Evolutionary conservation across 1,140 invertebrate species (phyloP), one percentile per base, ranked within the genome.

Genomic region (Aphaenogaster rudis): DNA sequence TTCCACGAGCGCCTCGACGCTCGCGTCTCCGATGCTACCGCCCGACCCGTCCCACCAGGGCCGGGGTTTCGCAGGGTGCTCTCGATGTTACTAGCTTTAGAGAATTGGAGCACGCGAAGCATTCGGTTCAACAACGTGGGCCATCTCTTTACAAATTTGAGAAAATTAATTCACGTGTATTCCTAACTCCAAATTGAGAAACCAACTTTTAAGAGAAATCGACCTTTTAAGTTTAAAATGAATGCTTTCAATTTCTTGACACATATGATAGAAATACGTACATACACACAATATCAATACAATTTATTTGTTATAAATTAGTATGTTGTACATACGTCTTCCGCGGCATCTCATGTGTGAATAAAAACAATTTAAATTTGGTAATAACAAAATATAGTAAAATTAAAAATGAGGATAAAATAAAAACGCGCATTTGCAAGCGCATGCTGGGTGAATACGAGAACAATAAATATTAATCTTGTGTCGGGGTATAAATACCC

Each of bases 1-100:
- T 80, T 59, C 33, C 33, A 64, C 48, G 33, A 79, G 63, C 81
- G 80, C 79, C 77, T 64, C 63, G 66, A 87, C 72, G n/a, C 66
- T 48, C 69, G 80, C 59, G 88, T 76, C 36, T 39, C 74, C 66
- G 88, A 84, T 86, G 90, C 92, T 91, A 59, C 88, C 59, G 74
- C 64, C 67, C 88, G 63, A 74, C 21, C 36, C 57, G 66, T 66
- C 45, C 39, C 50, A 28, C 4, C 80, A 84, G 80, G 80, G 69
- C 80, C 69, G 80, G 52, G 9, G 21, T 52, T 76, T 61, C 54
- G 36, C 15, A 13, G 42, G 80, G 80, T 48, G 42, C 45, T 36
- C 17, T n/a, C 2, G 63, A 17, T 3, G 33, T 13, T 28, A 8
- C 13, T n/a, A 0, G 7, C 0, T 21, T 9, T 28, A 28, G 39